These are phyloP conservation scores for Rosalia funebris DNA, from an alignment of 2,888 invertebrate species.

Conservation along the genomic window DNA sequence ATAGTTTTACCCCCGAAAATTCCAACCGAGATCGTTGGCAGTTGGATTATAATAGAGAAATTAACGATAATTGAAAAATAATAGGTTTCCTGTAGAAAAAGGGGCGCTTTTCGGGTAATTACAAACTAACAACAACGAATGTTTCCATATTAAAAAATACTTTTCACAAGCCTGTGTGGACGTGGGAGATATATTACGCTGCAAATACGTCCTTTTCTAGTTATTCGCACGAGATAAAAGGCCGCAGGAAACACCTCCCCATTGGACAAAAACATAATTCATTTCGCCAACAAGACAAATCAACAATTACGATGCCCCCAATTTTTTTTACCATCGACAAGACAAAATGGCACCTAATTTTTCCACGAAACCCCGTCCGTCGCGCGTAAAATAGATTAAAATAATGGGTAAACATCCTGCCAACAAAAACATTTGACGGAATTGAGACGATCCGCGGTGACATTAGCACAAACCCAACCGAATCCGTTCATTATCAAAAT, in stretches of 20 bases:
- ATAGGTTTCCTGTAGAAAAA: too few species aligned
- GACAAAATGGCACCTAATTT: constrained; percentile 6
- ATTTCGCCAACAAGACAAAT: not conserved
- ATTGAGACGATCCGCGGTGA: constrained; percentile 23
- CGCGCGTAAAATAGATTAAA: not conserved
- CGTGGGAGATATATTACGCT: not conserved
- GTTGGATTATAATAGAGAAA: too few species aligned
- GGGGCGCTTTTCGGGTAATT: too few species aligned
- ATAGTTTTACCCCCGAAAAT: too few species aligned
- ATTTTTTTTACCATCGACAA: not conserved
- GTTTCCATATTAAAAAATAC: not conserved
- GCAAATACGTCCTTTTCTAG: not conserved
- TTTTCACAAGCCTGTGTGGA: not conserved
- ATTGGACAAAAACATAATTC: not conserved
- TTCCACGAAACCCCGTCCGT: not conserved
- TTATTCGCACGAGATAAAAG: not conserved
- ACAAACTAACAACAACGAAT: constrained; percentile 37
- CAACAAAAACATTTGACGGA: constrained; percentile 16
- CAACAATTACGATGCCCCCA: not conserved
- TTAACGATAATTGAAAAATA: too few species aligned
- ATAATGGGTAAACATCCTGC: constrained; percentile 19
- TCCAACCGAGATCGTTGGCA: too few species aligned
- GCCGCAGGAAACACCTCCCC: not conserved
- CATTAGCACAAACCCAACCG: constrained; percentile 27
- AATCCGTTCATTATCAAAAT: constrained; percentile 33